phyloP scores from a whole-genome alignment of 2,888 invertebrate species.

The Hybos culiciformis region DNA sequence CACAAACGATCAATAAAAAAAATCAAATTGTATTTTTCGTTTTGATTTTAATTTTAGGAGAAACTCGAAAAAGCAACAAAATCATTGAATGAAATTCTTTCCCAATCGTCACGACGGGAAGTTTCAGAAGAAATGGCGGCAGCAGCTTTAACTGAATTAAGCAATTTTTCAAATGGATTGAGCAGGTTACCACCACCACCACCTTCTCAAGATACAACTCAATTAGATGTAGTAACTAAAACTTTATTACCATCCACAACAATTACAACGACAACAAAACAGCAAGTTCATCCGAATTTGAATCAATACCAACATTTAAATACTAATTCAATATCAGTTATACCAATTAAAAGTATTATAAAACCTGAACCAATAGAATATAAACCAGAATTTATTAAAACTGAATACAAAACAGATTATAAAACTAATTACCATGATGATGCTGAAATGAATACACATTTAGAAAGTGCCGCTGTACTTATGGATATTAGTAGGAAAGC shows the following conservation, averaged over 20 bases:
- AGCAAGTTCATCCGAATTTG: too few species aligned
- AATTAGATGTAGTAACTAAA: too few species aligned
- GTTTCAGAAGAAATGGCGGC: constrained; percentile 35
- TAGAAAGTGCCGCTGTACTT: constrained; percentile 35
- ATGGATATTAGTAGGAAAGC: constrained; percentile 37
- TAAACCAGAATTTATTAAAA: neutral
- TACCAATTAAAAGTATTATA: neutral
- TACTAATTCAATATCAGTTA: neutral
- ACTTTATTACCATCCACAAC: too few species aligned
- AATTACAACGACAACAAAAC: too few species aligned
- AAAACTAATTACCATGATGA: neutral
- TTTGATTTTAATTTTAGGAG: constrained; percentile 30
- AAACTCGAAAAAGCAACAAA: constrained; percentile 43
- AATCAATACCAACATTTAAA: constrained; percentile 3
- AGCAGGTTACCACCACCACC: constrained; percentile 5
- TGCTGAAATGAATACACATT: constrained; percentile 17
- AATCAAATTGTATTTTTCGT: neutral
- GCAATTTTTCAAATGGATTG: constrained; percentile 27
- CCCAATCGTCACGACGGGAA: constrained; percentile 33
- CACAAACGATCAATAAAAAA: neutral
- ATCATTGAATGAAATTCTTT: constrained; percentile 45
- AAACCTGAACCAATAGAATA: neutral
- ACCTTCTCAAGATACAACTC: constrained; percentile 1
- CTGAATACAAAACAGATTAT: neutral
- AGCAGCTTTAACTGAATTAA: constrained; percentile 33